phyloP scores from a whole-genome alignment of 2,888 invertebrate species.

The Eutolmus rufibarbis region DNA sequence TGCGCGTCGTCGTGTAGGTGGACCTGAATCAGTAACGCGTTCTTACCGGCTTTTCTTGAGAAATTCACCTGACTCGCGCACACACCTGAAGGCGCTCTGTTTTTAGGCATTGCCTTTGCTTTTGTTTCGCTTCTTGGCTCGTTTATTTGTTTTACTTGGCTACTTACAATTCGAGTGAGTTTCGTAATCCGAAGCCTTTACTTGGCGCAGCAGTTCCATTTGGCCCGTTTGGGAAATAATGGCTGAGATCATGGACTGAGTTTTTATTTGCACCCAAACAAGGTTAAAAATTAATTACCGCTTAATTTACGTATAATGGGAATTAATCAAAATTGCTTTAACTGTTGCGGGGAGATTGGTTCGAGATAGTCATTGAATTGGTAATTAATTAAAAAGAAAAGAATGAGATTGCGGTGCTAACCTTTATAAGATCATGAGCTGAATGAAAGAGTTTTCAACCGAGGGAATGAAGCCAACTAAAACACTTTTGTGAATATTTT shows the following conservation, averaged over 20 bases:
- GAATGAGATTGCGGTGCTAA: background rate
- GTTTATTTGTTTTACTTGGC: background rate
- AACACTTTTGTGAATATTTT: background rate
- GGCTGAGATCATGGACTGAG: background rate
- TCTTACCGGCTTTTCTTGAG: background rate
- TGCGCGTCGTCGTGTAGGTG: background rate
- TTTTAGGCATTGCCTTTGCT: background rate
- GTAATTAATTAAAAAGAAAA: background rate
- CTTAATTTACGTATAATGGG: background rate
- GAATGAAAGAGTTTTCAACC: background rate
- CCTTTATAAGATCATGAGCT: background rate
- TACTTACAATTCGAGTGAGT: background rate
- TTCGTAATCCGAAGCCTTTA: background rate
- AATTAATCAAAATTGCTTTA: background rate
- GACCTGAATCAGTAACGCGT: background rate
- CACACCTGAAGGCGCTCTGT: background rate
- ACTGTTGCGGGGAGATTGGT: background rate
- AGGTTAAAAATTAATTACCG: background rate
- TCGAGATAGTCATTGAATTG: background rate
- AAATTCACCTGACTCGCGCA: background rate
- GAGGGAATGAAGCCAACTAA: background rate
- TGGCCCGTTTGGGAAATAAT: background rate
- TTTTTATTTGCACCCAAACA: background rate
- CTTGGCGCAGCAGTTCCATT: background rate
- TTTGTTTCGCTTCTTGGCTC: background rate